Evolutionary conservation across 2,888 invertebrate species (phyloP).

Genomic region (Callimorpha dominula): DNA sequence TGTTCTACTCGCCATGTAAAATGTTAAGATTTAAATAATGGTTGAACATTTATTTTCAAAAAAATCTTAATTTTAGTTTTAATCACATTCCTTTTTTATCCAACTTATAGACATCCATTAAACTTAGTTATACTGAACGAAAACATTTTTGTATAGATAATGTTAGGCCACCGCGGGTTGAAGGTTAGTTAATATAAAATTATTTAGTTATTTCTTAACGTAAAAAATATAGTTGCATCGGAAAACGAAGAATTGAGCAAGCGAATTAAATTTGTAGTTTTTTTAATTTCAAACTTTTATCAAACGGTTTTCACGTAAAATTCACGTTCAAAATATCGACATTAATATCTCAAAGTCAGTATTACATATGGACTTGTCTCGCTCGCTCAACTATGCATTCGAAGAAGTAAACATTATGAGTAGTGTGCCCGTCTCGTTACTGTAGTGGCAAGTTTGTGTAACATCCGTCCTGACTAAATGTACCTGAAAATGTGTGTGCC

Average conservation of each 20-base stretch:
- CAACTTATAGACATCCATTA: constrained; percentile 23
- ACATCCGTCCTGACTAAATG: constrained; percentile 42
- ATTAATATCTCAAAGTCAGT: neutral
- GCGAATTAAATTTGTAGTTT: neutral
- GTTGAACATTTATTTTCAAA: neutral
- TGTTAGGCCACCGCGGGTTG: constrained; percentile 33
- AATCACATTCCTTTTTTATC: neutral
- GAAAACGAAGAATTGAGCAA: neutral
- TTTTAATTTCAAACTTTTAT: neutral
- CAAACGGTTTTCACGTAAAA: neutral
- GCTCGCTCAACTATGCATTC: neutral
- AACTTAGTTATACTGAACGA: constrained; percentile 29
- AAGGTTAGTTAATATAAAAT: constrained; percentile 3
- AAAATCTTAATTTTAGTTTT: neutral
- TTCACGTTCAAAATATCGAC: neutral
- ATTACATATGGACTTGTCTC: neutral
- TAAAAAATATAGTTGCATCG: neutral
- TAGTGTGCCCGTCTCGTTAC: constrained; percentile 9
- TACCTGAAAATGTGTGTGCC: constrained; percentile 75
- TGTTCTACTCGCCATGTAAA: neutral
- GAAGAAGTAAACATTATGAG: neutral
- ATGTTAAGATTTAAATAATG: neutral
- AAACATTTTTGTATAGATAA: constrained; percentile 31
- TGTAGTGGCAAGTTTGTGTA: constrained; percentile 12
- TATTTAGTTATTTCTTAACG: neutral